Evolutionary conservation across 2,888 invertebrate genomes (phyloP).

Genomic region (Emmelina monodactyla): DNA sequence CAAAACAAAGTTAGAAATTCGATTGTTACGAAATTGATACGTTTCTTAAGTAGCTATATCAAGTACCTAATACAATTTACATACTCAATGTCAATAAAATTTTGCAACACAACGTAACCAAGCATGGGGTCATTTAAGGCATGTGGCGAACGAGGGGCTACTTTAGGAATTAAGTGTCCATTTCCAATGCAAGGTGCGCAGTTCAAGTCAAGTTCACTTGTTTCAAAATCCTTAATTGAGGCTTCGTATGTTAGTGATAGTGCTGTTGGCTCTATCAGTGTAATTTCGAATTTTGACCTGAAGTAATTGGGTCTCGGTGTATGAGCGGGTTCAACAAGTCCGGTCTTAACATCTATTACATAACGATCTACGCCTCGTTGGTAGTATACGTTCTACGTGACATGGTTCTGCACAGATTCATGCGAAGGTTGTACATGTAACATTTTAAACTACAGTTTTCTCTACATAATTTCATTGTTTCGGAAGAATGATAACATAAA

Average conservation of each 20-base stretch:
- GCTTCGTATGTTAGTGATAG: no score
- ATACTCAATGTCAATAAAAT: conserved; percentile 31
- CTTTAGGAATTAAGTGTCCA: no score
- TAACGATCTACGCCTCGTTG: no score
- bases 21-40: conserved; percentile 1
- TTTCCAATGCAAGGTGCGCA: no score
- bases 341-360: no score
- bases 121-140: conserved; percentile 24
- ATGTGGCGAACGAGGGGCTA: no score
- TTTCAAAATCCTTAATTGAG: no score
- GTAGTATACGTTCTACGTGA: conserved; percentile 12
- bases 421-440: conserved; percentile 9
- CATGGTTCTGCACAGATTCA: conserved; percentile 13
- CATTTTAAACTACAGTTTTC: neutral
- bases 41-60: neutral
- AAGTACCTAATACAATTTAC: conserved; percentile 22
- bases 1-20: neutral
- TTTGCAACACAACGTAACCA: conserved; percentile 28
- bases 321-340: no score
- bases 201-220: no score
- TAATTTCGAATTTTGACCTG: no score
- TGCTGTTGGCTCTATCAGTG: no score
- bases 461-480: neutral
- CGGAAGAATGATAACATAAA: neutral
- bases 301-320: no score